phyloP scores from a whole-genome alignment of 2,888 invertebrate genomes.

The Trichogramma dendrolimi region DNA sequence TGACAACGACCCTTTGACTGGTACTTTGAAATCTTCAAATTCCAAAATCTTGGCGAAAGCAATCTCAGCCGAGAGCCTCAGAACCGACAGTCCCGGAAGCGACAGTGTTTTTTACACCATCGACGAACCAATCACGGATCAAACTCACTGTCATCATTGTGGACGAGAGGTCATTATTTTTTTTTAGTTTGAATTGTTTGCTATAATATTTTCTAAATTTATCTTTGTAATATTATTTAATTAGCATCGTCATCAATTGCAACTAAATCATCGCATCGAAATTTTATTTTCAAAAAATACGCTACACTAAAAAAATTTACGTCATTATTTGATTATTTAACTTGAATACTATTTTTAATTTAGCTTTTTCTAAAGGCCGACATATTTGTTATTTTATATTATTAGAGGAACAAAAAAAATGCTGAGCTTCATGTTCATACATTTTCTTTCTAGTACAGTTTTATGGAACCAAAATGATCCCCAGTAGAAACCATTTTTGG shows the following conservation, averaged over 20 bases:
- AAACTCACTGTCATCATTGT: conserved; percentile 73
- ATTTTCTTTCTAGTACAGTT: too few species aligned
- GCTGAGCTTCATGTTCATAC: too few species aligned
- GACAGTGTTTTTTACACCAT: conserved; percentile 88
- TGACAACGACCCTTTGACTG: conserved; percentile 39
- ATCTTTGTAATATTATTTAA: background rate
- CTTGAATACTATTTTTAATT: too few species aligned
- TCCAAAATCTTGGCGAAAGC: conserved; percentile 66
- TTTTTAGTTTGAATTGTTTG: background rate
- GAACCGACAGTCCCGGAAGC: conserved; percentile 86
- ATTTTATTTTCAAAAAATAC: too few species aligned
- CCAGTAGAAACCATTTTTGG: too few species aligned
- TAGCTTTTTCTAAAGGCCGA: too few species aligned
- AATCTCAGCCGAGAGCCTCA: conserved; percentile 78
- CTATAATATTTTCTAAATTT: background rate
- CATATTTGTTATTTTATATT: too few species aligned
- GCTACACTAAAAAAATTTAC: too few species aligned
- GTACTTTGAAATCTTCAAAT: conserved; percentile 48
- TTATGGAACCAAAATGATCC: too few species aligned
- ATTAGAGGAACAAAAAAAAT: too few species aligned
- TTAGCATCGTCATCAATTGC: background rate
- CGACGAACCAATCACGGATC: conserved; percentile 44
- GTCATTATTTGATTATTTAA: too few species aligned
- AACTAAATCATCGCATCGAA: too few species aligned
- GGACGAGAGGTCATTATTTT: conserved; percentile 65